Evolutionary conservation across 2,888 invertebrate species (phyloP).

Genomic region (Folsomia manolachei): DNA sequence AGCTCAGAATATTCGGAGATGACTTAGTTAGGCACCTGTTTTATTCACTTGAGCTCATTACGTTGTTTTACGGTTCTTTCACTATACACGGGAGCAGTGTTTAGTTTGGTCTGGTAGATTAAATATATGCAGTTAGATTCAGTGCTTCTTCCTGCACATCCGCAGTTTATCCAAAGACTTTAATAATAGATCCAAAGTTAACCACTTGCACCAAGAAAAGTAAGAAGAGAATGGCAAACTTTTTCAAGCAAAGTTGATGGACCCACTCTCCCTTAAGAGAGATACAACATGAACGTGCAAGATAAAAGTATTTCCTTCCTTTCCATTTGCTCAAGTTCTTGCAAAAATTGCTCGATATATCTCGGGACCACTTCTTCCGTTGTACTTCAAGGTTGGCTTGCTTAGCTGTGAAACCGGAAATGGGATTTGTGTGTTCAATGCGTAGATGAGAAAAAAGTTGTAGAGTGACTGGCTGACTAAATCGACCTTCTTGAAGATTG

Average conservation of each 20-base stretch:
- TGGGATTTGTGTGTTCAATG: no score
- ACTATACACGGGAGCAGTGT: neutral
- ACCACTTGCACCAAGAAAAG: neutral
- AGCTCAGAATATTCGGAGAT: neutral
- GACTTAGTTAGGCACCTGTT: neutral
- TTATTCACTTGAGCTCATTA: neutral
- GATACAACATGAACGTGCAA: conserved; percentile 12
- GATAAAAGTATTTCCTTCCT: neutral
- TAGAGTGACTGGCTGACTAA: no score
- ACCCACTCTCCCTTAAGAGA: conserved; percentile 18
- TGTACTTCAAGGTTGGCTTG: neutral
- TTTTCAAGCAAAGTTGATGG: neutral
- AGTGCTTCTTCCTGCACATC: neutral
- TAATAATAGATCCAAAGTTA: neutral
- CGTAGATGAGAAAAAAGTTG: neutral
- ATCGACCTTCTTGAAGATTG: neutral
- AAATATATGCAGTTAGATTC: no score
- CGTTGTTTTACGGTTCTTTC: neutral
- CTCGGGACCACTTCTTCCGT: neutral
- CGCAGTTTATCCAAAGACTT: neutral
- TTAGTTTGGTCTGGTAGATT: neutral
- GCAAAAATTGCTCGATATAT: neutral
- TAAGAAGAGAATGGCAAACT: neutral
- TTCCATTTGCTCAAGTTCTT: conserved; percentile 6
- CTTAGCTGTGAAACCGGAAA: neutral